Conservation (phyloP, 2,797 vertebrate species). For the Chaunax sp. region DNA sequence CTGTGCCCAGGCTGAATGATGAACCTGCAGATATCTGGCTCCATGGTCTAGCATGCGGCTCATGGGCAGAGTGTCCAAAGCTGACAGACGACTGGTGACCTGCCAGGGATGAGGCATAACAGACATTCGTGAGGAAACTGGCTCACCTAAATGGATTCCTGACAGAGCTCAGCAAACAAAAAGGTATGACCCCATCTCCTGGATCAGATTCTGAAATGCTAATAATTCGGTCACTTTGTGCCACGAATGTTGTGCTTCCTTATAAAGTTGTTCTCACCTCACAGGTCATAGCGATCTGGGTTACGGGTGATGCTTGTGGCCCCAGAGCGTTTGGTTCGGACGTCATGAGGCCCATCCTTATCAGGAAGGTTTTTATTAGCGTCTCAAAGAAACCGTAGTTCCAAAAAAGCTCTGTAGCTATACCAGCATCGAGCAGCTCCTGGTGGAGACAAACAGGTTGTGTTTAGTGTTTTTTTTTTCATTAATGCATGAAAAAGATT, state of each 20-base stretch:
- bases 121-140: background rate
- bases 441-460: constrained; percentile 35
- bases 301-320: constrained; percentile 47
- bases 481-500: too few species aligned
- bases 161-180: too few species aligned
- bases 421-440: constrained; percentile 69
- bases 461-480: background rate
- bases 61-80: constrained; percentile 81
- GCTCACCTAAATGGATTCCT: too few species aligned
- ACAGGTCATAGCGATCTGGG: constrained; percentile 84
- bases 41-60: constrained; percentile 84
- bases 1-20: constrained; percentile 82
- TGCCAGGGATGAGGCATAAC: constrained; percentile 11
- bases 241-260: too few species aligned
- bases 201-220: too few species aligned
- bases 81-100: constrained; percentile 81
- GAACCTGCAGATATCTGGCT: constrained; percentile 82
- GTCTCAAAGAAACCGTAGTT: constrained; percentile 79
- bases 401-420: constrained; percentile 53
- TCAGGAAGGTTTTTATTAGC: constrained; percentile 73
- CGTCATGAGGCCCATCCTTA: constrained; percentile 50
- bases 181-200: too few species aligned
- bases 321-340: constrained; percentile 33
- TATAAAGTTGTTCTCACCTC: constrained; percentile 72
- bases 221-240: too few species aligned